Base-by-base conservation (phyloP, 2,113 vertebrate genomes). In the Atractosteus spatula region DNA sequence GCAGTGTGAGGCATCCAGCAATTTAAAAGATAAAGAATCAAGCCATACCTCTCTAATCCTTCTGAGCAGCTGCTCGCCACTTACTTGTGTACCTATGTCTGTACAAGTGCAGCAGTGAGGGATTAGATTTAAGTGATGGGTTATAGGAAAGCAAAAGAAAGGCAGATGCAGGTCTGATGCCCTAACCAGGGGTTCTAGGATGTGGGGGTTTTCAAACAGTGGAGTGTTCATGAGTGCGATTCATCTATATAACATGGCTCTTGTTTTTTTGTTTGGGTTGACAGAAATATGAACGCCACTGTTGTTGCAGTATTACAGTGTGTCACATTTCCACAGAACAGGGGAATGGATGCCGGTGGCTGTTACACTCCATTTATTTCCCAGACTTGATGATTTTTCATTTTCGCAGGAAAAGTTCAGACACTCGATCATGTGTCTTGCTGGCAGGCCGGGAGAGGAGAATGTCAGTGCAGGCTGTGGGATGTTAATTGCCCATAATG, bases 311-410 rank as follows among this genome's bases (percentile, higher is more conserved):
- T 68, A 41, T 68, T 68, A 68, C 7, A 7, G 12, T 12, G 66
- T 51, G 66, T 68, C 66, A 68, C 29, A 29, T 68, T 68, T 68
- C 66, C 17, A 5, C 12, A 54, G 66, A 47, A 29, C 16, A 41
- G 55, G 41, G 29, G 29, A 61, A 71, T 41, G 57, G 7, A 47
- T 51, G 57, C 57, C 17, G 14, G 57, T 71, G 69, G 59, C 59
- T 62, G 69, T 63, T 51, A 61, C 41, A 62, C 57, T 51, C 69
- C 56, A 71, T 71, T 51, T 71, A 70, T 59, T 71, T 63, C 51
- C 44, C 51, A 68, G 66, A 51, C n/a, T 62, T 62, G 44, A 62
- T 51, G 56, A 62, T 71, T 71, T 71, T 63, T 71, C 69, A 71
- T 62, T 51, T 71, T 62, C 17, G 47, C 16, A 55, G 66, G 47